Base-by-base conservation (phyloP, 2,113 vertebrate species). In the Colius striatus region DNA sequence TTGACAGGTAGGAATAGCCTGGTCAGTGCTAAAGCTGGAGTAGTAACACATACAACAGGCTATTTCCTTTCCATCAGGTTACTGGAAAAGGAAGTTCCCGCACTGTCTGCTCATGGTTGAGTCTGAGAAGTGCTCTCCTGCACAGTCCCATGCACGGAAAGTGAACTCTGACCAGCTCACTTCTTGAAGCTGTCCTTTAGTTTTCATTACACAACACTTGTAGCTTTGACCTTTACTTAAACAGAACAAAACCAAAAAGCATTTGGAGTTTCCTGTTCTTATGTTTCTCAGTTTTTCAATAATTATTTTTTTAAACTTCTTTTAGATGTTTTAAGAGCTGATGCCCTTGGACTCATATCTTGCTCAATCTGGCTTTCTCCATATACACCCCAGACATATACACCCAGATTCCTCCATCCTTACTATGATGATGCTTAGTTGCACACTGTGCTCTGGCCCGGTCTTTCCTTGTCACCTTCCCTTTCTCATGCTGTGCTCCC, bases 321-420 rank as follows among this genome's bases (percentile, higher is more conserved):
- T 21, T 54, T 72, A 41, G 38, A 41, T 41, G 9, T 34, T 54
- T 55, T 4, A n/a, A 53, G 53, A 75, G 16, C 38, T 54, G n/a
- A 25, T 86, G 9, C 10, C 78, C 14, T 14, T 85, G 29, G 8
- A 41, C 21, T 19, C 0, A 0, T 76, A 65, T 83, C 54, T 34
- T 82, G 30, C 13, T 38, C 47, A 19, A 22, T 68, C 11, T 67
- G 6, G 34, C 48, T 38, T 1, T 82, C 5, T 72, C 53, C 10
- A 1, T 6, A 0, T 36, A n/a, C 10, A 36, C 10, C 10, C 13
- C 11, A 6, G 23, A 38, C 7, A 65, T 60, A 4, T 38, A 4
- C n/a, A n/a, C n/a, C n/a, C n/a, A n/a, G n/a, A n/a, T 48, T 83
- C 29, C 36, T 73, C 16, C 17, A 19, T 83, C 20, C 50, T 85